These are phyloP conservation scores for Xerus rutilus DNA, from an alignment of 2,797 vertebrate species.

Conservation along the genomic window DNA sequence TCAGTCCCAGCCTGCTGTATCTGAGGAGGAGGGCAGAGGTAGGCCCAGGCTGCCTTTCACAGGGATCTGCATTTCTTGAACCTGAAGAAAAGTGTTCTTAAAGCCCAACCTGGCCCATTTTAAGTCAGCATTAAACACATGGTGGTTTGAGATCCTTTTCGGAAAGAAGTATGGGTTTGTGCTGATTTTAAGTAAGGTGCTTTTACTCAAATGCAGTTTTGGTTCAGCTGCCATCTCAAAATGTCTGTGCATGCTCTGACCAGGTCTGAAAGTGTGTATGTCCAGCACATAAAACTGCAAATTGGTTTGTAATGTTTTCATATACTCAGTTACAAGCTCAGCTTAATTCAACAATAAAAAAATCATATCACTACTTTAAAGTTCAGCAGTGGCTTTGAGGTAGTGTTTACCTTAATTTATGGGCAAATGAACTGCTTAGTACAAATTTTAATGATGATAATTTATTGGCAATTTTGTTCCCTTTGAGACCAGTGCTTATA, in stretches of 20 bases:
- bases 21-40: neutral
- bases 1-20: neutral
- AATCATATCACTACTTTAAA: neutral
- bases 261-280: neutral
- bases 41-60: neutral
- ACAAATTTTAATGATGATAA: neutral
- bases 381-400: neutral
- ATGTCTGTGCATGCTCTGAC: neutral
- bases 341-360: constrained; percentile 39
- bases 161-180: neutral
- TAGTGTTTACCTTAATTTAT: constrained; percentile 9
- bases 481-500: neutral
- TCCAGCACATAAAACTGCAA: neutral
- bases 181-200: neutral
- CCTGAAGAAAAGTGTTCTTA: neutral
- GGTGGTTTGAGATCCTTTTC: neutral
- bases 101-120: neutral
- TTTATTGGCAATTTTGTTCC: neutral
- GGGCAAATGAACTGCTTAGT: neutral
- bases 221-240: neutral
- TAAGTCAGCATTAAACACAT: neutral
- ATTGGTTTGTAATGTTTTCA: neutral
- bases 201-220: neutral
- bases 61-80: neutral
- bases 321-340: neutral